phyloP scores from a whole-genome alignment of 2,888 invertebrate genomes.

The Xanthostigma xanthostigma region DNA sequence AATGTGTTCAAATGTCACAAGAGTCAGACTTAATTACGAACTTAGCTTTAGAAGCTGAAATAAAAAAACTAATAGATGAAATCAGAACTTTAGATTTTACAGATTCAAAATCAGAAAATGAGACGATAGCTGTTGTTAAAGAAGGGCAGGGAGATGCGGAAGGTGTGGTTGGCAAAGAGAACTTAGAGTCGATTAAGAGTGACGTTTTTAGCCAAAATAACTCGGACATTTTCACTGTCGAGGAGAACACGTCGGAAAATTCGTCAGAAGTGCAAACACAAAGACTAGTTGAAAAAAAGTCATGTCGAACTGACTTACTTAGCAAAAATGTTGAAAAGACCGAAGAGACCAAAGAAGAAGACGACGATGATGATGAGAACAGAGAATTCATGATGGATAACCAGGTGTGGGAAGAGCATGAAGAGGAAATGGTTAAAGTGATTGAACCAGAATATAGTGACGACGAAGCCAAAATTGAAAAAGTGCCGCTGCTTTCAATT shows the following conservation, averaged over 20 bases:
- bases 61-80: constrained; percentile 1
- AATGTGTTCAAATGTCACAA: neutral
- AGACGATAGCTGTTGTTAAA: no score
- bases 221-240: no score
- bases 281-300: neutral
- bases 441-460: constrained; percentile 1
- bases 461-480: neutral
- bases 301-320: neutral
- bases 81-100: neutral
- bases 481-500: neutral
- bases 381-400: neutral
- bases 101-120: neutral
- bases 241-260: no score
- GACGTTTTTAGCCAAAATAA: no score
- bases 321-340: neutral
- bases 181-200: no score
- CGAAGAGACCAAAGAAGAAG: neutral
- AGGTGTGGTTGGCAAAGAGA: no score
- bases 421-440: neutral
- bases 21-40: neutral
- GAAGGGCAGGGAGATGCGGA: no score
- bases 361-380: no score
- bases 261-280: no score
- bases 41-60: neutral
- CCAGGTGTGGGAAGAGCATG: constrained; percentile 1